Conservation (phyloP, 2,113 vertebrate genomes). For the Acanthisitta chloris region DNA sequence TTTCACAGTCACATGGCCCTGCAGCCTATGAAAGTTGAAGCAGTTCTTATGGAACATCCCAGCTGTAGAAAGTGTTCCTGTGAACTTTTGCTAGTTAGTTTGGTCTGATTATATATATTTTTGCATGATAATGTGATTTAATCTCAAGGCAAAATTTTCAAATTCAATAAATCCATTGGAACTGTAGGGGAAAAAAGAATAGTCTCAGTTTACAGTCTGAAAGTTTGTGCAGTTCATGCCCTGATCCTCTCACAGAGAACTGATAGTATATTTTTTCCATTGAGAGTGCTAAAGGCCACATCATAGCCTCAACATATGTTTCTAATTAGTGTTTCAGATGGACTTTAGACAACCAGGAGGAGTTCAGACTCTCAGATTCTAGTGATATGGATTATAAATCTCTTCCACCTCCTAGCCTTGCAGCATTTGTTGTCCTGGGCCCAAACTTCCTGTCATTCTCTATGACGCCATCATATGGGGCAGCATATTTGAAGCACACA, state of each 20-base stretch:
- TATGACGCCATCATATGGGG: neutral
- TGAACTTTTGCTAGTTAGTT: neutral
- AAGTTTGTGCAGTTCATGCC: neutral
- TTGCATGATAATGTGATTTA: neutral
- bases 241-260: neutral
- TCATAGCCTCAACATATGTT: neutral
- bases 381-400: neutral
- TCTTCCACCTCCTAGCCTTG: neutral
- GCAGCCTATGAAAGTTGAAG: neutral
- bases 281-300: neutral
- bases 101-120: neutral
- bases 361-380: neutral
- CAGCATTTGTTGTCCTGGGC: neutral
- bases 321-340: neutral
- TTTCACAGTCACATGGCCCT: neutral
- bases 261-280: neutral
- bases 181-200: fast-evolving
- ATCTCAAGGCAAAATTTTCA: neutral
- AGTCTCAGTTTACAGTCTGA: neutral
- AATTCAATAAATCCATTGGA: neutral
- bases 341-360: neutral
- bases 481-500: neutral
- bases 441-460: neutral
- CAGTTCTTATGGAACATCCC: neutral
- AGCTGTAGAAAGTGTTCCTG: neutral